A percentile compares a stretch with the other conserved stretches of the same genome.
phyloP scores from a whole-genome alignment of 2,888 invertebrate genomes.

The Hydroisotoma schaefferi region DNA sequence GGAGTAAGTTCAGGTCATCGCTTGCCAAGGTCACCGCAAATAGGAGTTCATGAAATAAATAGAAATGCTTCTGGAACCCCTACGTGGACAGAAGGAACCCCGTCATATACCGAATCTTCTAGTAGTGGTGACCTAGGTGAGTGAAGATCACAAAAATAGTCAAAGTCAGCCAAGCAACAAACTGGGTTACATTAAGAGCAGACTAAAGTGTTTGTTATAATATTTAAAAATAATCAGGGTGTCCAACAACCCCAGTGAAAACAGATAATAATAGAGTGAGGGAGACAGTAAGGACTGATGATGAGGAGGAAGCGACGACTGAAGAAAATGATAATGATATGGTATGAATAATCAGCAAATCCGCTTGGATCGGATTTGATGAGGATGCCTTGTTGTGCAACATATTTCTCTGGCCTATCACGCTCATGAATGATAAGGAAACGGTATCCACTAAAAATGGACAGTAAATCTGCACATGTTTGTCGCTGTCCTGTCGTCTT shows the following conservation, averaged over 20 bases:
- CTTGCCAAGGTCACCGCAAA: conserved; percentile 35
- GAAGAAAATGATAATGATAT: conserved; percentile 41
- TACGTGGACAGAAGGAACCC: conserved; percentile 98
- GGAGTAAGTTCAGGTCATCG: conserved; percentile 50
- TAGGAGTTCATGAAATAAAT: conserved; percentile 31
- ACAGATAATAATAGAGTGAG: conserved; percentile 6
- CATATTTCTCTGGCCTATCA: conserved; percentile 10
- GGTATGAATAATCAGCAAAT: conserved; percentile 29
- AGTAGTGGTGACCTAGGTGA: conserved; percentile 84
- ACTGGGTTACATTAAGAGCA: neutral
- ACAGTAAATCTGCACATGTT: conserved; percentile 5
- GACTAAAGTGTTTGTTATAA: neutral
- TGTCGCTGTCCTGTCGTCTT: conserved; percentile 11
- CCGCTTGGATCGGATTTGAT: conserved; percentile 5
- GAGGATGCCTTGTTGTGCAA: conserved; percentile 12
- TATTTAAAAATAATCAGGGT: conserved; percentile 14
- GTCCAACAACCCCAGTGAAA: conserved; percentile 37
- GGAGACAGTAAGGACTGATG: conserved; percentile 10
- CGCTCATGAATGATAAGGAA: neutral
- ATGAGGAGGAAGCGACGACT: conserved; percentile 11
- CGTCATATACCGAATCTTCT: conserved; percentile 95
- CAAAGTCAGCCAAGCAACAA: neutral
- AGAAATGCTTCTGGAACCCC: conserved; percentile 77
- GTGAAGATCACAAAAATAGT: conserved; percentile 47
- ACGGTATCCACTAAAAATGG: neutral